phyloP scores from a whole-genome alignment of 2,797 vertebrate species.

The Siniperca undulata region DNA sequence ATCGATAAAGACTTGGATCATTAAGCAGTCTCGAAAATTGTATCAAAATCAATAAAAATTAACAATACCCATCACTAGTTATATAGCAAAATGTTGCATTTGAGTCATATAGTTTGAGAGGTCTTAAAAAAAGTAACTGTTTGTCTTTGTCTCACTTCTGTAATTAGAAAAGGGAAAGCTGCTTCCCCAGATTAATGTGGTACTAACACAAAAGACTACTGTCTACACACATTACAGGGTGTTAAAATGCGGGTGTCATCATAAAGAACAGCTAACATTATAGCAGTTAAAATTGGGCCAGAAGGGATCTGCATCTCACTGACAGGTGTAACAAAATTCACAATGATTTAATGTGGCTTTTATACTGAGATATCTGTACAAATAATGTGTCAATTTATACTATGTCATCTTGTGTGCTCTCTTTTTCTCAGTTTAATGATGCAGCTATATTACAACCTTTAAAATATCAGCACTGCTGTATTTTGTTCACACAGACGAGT shows the following conservation, averaged over 20 bases:
- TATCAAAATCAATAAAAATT: no score
- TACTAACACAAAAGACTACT: not conserved
- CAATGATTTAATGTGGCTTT: constrained; percentile 3
- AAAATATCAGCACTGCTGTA: not conserved
- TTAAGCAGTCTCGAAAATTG: no score
- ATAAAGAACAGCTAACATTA: not conserved
- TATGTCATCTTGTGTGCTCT: not conserved
- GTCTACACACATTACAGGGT: not conserved
- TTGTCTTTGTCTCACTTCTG: not conserved
- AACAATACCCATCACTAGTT: no score
- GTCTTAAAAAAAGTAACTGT: not conserved
- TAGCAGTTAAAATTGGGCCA: not conserved
- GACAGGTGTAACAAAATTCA: not conserved
- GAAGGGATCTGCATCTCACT: not conserved
- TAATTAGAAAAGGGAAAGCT: constrained; percentile 8
- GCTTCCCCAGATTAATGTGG: not conserved
- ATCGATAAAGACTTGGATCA: no score
- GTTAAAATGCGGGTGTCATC: constrained; percentile 2
- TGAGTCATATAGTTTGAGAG: not conserved
- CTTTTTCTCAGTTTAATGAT: not conserved
- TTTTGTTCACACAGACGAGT: not conserved
- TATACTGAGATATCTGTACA: not conserved
- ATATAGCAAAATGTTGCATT: not conserved
- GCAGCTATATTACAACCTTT: not conserved
- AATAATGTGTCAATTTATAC: not conserved